A percentile compares a stretch with the other conserved stretches of the same genome.
Conservation (phyloP, 2,113 vertebrate genomes). For the Parus major region DNA sequence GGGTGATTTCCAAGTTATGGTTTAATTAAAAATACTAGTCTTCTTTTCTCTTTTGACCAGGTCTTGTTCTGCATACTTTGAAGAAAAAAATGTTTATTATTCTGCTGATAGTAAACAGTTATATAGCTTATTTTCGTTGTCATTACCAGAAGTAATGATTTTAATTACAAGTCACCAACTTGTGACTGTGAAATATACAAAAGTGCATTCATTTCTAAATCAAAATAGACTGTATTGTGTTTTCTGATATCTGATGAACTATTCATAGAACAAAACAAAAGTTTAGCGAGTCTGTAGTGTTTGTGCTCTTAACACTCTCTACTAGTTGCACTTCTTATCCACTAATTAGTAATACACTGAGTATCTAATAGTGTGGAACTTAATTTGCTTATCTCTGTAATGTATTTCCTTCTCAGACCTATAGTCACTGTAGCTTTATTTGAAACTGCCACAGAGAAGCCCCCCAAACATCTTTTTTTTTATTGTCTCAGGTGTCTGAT, state of each 20-base stretch:
- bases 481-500: not conserved
- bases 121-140: not conserved
- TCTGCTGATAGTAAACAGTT: not conserved
- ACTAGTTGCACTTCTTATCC: not conserved
- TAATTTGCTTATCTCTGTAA: not conserved
- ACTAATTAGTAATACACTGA: not conserved
- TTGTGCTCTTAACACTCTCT: not conserved
- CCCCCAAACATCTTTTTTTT: not conserved
- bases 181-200: not conserved
- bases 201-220: not conserved
- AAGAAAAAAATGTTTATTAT: not conserved
- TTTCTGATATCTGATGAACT: not conserved
- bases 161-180: not conserved
- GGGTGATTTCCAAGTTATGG: not conserved
- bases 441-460: not conserved
- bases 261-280: not conserved
- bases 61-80: not conserved
- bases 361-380: not conserved
- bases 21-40: not conserved
- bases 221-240: not conserved
- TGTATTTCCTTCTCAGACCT: not conserved
- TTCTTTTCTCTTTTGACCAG: not conserved
- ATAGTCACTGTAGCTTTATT: not conserved
- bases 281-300: fast-evolving
- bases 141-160: not conserved